phyloP scores from a whole-genome alignment of 1,140 invertebrate species.

The Philaenus spumarius region DNA sequence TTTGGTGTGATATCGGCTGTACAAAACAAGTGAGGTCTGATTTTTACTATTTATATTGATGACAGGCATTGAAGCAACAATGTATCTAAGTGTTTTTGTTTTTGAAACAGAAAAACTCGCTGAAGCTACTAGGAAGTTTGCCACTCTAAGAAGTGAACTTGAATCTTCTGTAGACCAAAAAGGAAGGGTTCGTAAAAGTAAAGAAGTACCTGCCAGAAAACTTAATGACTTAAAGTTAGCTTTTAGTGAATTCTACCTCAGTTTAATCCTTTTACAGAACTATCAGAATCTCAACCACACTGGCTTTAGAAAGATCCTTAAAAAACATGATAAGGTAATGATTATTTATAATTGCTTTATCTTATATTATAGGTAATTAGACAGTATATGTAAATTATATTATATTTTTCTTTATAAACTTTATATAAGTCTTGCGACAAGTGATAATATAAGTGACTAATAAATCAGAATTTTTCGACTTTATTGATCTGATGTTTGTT shows the following conservation, averaged over 20 bases:
- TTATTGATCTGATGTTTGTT: too few relatives aligned
- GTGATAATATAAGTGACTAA: too few relatives aligned
- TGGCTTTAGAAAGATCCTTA: slow-evolving; percentile 88
- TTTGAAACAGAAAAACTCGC: slow-evolving; percentile 66
- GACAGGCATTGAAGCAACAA: not conserved
- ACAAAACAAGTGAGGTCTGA: too few relatives aligned
- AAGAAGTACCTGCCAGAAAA: slow-evolving; percentile 52
- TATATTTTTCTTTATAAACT: too few relatives aligned
- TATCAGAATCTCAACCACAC: slow-evolving; percentile 82
- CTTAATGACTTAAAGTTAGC: slow-evolving; percentile 82
- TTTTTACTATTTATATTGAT: too few relatives aligned
- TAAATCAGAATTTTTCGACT: too few relatives aligned
- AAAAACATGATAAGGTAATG: slow-evolving; percentile 86
- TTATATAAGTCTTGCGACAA: too few relatives aligned
- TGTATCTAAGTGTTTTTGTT: slow-evolving; percentile 8
- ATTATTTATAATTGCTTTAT: too few relatives aligned
- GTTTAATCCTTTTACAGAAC: slow-evolving; percentile 68
- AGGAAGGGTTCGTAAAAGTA: slow-evolving; percentile 40
- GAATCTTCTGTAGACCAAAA: slow-evolving; percentile 41
- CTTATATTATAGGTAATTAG: too few relatives aligned
- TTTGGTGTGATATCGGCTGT: too few relatives aligned
- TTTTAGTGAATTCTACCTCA: slow-evolving; percentile 88
- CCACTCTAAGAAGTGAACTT: slow-evolving; percentile 65
- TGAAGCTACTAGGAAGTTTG: slow-evolving; percentile 76
- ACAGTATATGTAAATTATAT: too few relatives aligned